A percentile compares a stretch with the other conserved stretches of the same genome.
Conservation (phyloP, 2,888 invertebrate genomes). For the Hemicrepidius hirtus region DNA sequence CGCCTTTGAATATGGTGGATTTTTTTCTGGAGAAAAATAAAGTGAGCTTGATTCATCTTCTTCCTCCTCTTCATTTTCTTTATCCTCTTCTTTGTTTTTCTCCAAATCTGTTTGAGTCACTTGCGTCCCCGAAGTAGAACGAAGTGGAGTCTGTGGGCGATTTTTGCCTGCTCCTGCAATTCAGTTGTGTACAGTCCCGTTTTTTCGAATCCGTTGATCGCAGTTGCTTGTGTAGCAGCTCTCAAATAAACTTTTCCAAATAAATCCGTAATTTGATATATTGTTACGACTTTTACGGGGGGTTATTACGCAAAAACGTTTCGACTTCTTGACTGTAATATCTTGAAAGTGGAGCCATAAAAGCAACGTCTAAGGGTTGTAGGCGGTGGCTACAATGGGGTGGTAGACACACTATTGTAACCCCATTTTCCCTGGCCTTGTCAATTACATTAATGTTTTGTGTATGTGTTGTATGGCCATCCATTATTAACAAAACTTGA, state of each 20-base stretch:
- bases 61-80: no score
- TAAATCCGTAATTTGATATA: no score
- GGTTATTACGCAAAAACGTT: no score
- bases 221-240: no score
- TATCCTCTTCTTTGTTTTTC: neutral
- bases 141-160: neutral
- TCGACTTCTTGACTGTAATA: no score
- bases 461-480: conserved; percentile 65
- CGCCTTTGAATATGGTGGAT: no score
- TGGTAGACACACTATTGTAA: conserved; percentile 64
- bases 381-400: no score
- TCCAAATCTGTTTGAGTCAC: conserved; percentile 57
- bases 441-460: conserved; percentile 62
- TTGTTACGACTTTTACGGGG: no score
- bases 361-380: conserved; percentile 57
- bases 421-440: conserved; percentile 58
- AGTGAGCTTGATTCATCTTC: neutral
- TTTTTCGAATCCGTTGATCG: no score
- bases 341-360: conserved; percentile 57
- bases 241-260: no score
- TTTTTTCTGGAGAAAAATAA: no score
- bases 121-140: conserved; percentile 29
- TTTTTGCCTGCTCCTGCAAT: conserved; percentile 45
- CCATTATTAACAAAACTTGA: conserved; percentile 64
- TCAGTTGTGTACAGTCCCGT: no score